Percentiles rank a stretch among this genome's conserved stretches.
These are phyloP conservation scores for Amblyornis subalaris DNA, from an alignment of 2,113 vertebrate species.

Conservation along the genomic window DNA sequence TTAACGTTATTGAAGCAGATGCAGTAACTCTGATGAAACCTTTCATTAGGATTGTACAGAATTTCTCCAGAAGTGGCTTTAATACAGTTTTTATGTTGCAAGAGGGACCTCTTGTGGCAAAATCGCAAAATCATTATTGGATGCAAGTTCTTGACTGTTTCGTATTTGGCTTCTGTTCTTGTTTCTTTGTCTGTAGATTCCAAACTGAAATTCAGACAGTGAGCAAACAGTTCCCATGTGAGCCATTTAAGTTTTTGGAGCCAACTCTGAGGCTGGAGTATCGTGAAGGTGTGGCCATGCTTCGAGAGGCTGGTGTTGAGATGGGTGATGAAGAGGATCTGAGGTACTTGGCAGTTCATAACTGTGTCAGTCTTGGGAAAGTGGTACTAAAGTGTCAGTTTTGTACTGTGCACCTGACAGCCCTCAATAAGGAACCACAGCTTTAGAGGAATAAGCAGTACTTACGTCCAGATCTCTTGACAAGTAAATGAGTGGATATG, in stretches of 20 bases:
- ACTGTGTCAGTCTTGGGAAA: neutral
- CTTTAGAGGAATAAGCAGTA: neutral
- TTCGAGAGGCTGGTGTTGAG: slow-evolving; percentile 89
- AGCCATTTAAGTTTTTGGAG: slow-evolving; percentile 97
- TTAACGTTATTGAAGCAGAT: neutral
- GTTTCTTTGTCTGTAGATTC: slow-evolving; percentile 72
- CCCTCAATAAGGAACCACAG: neutral
- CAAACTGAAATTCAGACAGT: slow-evolving; percentile 95
- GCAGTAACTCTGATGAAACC: neutral
- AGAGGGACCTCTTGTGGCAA: slow-evolving; percentile 71
- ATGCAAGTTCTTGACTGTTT: neutral
- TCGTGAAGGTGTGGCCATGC: slow-evolving; percentile 89
- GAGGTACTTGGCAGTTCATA: slow-evolving; percentile 73
- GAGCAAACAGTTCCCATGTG: slow-evolving; percentile 90
- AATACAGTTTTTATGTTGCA: neutral
- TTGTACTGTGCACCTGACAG: neutral
- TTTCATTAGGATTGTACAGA: neutral
- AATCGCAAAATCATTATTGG: neutral
- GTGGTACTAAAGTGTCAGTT: neutral
- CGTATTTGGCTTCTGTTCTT: neutral
- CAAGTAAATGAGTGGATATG: neutral
- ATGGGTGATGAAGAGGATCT: slow-evolving; percentile 98
- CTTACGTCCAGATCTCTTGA: neutral
- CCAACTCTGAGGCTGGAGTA: slow-evolving; percentile 94
- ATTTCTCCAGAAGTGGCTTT: neutral